Evolutionary conservation across 1,140 invertebrate species (phyloP).

Genomic region (Drosophila sechellia): DNA sequence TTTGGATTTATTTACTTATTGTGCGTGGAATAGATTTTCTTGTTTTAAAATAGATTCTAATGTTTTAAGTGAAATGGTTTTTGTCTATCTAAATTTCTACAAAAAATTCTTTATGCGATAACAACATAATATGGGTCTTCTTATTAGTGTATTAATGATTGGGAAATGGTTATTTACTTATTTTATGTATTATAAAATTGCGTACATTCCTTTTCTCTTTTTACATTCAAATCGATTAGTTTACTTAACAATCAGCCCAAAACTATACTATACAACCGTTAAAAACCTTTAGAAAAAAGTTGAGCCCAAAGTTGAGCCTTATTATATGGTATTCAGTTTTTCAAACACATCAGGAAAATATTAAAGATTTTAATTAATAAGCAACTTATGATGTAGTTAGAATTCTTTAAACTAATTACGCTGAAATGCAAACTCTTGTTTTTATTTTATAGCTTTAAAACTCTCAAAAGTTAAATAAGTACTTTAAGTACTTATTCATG

Average conservation of each 20-base stretch:
- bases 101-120: too few species aligned
- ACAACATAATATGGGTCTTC: too few species aligned
- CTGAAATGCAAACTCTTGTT: not conserved
- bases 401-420: not conserved
- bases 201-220: not conserved
- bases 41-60: too few species aligned
- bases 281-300: not conserved
- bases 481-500: not conserved
- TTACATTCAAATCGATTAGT: not conserved
- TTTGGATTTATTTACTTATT: not conserved
- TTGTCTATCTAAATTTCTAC: too few species aligned
- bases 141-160: too few species aligned
- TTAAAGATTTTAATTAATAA: not conserved
- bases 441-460: not conserved
- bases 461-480: not conserved
- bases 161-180: not conserved
- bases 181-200: not conserved
- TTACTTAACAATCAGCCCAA: not conserved
- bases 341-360: too few species aligned
- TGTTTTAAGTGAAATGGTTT: too few species aligned
- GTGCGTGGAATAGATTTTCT: not conserved
- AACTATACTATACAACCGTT: constrained; percentile 3
- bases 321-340: not conserved
- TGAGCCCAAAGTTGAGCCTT: constrained; percentile 9
- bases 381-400: too few species aligned